These are phyloP conservation scores for Cetoscarus ocellatus DNA, from an alignment of 2,797 vertebrate genomes.

Conservation along the genomic window DNA sequence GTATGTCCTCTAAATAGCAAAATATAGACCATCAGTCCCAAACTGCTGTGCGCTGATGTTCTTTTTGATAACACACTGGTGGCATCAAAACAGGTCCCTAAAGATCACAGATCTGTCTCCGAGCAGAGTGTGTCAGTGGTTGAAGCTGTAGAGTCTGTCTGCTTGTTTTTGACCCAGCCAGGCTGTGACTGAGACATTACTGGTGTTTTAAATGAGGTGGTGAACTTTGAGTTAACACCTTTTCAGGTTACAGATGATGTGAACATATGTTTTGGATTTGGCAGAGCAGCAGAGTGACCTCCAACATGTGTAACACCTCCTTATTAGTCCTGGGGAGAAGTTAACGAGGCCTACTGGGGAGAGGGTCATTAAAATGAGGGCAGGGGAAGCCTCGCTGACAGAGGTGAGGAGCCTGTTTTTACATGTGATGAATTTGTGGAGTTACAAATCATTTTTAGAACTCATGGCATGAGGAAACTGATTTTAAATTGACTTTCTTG, in stretches of 20 bases:
- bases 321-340: conserved; percentile 79
- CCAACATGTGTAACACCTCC: conserved; percentile 78
- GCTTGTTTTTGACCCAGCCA: conserved; percentile 22
- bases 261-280: conserved; percentile 73
- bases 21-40: too few relatives aligned
- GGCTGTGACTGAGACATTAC: conserved; percentile 16
- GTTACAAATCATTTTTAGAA: conserved; percentile 3
- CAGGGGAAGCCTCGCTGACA: conserved; percentile 53
- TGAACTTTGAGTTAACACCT: conserved; percentile 75
- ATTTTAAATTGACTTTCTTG: conserved; percentile 5
- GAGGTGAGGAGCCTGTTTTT: conserved; percentile 50
- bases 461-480: not conserved
- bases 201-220: conserved; percentile 56
- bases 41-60: too few relatives aligned
- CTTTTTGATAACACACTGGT: too few relatives aligned
- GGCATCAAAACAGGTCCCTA: too few relatives aligned
- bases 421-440: conserved; percentile 25
- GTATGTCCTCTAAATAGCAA: too few relatives aligned
- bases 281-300: conserved; percentile 61
- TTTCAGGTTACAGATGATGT: conserved; percentile 61
- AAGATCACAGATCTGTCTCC: conserved; percentile 34
- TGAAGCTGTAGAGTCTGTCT: conserved; percentile 12
- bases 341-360: conserved; percentile 77
- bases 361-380: conserved; percentile 67
- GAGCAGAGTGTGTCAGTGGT: conserved; percentile 10